A percentile compares a stretch with the other conserved stretches of the same genome.
Evolutionary conservation across 2,888 invertebrate species (phyloP).

Genomic region (Apamea crenata): DNA sequence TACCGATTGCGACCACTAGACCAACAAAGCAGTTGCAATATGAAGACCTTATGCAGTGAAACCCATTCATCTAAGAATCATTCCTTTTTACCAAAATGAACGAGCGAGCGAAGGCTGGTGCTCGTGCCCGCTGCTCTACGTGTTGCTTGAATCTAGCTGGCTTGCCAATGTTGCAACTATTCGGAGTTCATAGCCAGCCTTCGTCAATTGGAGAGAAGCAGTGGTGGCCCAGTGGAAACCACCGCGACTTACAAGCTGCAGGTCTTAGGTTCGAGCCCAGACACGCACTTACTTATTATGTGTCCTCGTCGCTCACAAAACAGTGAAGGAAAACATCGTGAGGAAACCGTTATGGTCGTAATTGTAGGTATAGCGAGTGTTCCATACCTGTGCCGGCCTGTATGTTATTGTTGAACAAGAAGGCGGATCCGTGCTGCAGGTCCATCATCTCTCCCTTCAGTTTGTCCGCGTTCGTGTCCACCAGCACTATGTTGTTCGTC

Average conservation of each 20-base stretch:
- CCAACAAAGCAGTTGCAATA: neutral
- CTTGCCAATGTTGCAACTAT: neutral
- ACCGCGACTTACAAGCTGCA: neutral
- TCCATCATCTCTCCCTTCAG: conserved; percentile 97
- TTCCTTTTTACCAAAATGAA: neutral
- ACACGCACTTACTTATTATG: neutral
- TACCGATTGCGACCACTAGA: too few relatives aligned
- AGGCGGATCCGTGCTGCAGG: conserved; percentile 96
- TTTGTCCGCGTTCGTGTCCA: conserved; percentile 96
- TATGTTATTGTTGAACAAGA: conserved; percentile 95
- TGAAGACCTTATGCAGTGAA: neutral
- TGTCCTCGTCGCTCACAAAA: neutral
- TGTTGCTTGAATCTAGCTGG: neutral
- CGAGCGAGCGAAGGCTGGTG: neutral
- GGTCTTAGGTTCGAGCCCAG: neutral
- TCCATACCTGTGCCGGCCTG: conserved; percentile 89
- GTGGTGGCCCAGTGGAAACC: neutral
- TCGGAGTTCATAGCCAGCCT: neutral
- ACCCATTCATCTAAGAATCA: neutral
- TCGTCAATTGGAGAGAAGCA: neutral
- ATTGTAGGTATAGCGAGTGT: neutral
- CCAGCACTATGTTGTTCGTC: conserved; percentile 94
- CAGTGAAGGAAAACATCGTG: neutral
- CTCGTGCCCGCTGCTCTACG: neutral
- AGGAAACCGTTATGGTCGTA: neutral